These are phyloP conservation scores for Pomacea canaliculata DNA, from an alignment of 2,888 invertebrate genomes.

Conservation along the genomic window DNA sequence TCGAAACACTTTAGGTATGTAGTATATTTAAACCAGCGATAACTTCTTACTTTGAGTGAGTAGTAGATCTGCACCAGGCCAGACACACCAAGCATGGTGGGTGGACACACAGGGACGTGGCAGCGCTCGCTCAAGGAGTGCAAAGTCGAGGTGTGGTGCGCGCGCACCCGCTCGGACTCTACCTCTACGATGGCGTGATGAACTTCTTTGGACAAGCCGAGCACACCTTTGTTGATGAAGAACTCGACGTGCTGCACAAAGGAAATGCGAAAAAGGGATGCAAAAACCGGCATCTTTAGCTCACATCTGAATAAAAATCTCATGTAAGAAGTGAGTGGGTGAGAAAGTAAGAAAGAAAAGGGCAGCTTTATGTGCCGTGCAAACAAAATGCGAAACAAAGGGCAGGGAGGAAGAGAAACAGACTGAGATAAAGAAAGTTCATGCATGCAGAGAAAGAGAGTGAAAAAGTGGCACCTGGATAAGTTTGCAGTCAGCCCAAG, in stretches of 20 bases:
- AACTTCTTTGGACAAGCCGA: constrained; percentile 80
- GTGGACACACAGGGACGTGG: constrained; percentile 82
- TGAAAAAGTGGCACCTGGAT: constrained; percentile 71
- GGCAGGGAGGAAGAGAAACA: too few species aligned
- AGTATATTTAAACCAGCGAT: too few species aligned
- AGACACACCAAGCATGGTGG: constrained; percentile 79
- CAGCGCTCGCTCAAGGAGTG: constrained; percentile 69
- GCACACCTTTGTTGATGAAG: constrained; percentile 81
- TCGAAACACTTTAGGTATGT: too few species aligned
- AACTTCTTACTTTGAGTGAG: constrained; percentile 76
- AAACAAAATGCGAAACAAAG: too few species aligned
- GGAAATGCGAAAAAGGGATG: neutral
- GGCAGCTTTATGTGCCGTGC: too few species aligned
- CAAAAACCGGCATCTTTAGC: too few species aligned
- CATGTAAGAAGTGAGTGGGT: too few species aligned
- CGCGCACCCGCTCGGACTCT: constrained; percentile 77
- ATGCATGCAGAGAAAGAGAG: too few species aligned
- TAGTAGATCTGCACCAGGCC: constrained; percentile 81
- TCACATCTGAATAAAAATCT: too few species aligned
- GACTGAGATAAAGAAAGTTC: too few species aligned
- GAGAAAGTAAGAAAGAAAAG: too few species aligned
- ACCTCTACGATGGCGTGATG: constrained; percentile 81
- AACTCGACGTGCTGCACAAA: constrained; percentile 79
- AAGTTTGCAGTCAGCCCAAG: constrained; percentile 74
- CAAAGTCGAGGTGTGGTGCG: constrained; percentile 71